phyloP scores from a whole-genome alignment of 1,140 invertebrate genomes.

The Drosophila pseudoananassae region DNA sequence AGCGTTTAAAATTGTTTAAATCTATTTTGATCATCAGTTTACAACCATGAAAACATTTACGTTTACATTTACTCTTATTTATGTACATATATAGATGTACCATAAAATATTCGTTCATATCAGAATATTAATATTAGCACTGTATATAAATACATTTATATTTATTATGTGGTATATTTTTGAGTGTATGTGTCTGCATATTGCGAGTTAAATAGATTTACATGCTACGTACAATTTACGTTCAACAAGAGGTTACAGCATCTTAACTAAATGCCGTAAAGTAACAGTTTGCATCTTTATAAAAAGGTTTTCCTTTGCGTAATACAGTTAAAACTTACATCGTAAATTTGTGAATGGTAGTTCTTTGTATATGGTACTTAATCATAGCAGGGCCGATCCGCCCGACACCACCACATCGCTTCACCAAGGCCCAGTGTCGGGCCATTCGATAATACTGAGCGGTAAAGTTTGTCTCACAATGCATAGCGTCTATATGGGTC shows the following conservation, averaged over 20 bases:
- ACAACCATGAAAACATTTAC: slow-evolving; percentile 71
- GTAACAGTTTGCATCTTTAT: slow-evolving; percentile 78
- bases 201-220: slow-evolving; percentile 65
- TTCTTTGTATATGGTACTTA: slow-evolving; percentile 70
- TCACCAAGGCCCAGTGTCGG: not conserved
- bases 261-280: slow-evolving; percentile 74
- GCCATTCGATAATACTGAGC: slow-evolving; percentile 55
- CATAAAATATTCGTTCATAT: slow-evolving; percentile 64
- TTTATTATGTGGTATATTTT: slow-evolving; percentile 13
- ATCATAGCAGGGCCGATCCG: slow-evolving; percentile 44
- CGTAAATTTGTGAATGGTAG: slow-evolving; percentile 64
- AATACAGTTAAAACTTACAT: slow-evolving; percentile 81
- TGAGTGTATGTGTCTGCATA: slow-evolving; percentile 31
- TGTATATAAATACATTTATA: slow-evolving; percentile 64
- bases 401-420: slow-evolving; percentile 4
- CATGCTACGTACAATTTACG: slow-evolving; percentile 69
- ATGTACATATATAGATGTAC: slow-evolving; percentile 58
- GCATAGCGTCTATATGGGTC: slow-evolving; percentile 6
- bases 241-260: slow-evolving; percentile 80
- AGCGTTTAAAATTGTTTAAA: slow-evolving; percentile 65
- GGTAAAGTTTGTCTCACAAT: slow-evolving; percentile 50
- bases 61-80: slow-evolving; percentile 51
- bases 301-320: slow-evolving; percentile 64
- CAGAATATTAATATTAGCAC: slow-evolving; percentile 59
- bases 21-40: slow-evolving; percentile 83